Conservation (phyloP, 2,113 vertebrate species). For the Tyto alba region DNA sequence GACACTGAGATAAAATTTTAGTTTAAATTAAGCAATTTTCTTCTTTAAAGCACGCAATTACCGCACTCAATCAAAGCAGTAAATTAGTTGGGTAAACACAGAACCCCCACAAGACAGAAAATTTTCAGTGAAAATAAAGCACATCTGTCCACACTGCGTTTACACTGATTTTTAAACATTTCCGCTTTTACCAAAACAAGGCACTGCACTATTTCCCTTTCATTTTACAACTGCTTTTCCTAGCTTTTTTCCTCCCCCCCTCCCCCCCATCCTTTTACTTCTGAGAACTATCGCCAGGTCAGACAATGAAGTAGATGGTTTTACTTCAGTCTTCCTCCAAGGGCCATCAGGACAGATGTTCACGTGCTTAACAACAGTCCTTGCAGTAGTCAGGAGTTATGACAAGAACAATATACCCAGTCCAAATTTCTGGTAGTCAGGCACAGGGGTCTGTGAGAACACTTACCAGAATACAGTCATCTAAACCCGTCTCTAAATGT, state of each 20-base stretch:
- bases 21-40: background rate
- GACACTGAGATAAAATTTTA: background rate
- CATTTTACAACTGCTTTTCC: background rate
- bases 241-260: background rate
- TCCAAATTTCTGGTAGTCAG: background rate
- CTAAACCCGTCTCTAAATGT: background rate
- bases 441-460: background rate
- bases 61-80: background rate
- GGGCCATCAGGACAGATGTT: background rate
- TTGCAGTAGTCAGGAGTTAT: background rate
- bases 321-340: background rate
- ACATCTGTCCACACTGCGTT: background rate
- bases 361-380: background rate
- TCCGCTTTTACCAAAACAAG: background rate
- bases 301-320: background rate
- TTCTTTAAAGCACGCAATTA: background rate
- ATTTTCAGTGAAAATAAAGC: background rate
- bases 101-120: background rate
- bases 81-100: background rate
- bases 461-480: background rate
- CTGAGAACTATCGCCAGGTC: rapidly evolving
- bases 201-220: background rate
- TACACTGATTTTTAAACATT: background rate
- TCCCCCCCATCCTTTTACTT: background rate
- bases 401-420: background rate